Evolutionary conservation across 1,140 invertebrate genomes (phyloP).

Genomic region (Meloidogyne floridensis): DNA sequence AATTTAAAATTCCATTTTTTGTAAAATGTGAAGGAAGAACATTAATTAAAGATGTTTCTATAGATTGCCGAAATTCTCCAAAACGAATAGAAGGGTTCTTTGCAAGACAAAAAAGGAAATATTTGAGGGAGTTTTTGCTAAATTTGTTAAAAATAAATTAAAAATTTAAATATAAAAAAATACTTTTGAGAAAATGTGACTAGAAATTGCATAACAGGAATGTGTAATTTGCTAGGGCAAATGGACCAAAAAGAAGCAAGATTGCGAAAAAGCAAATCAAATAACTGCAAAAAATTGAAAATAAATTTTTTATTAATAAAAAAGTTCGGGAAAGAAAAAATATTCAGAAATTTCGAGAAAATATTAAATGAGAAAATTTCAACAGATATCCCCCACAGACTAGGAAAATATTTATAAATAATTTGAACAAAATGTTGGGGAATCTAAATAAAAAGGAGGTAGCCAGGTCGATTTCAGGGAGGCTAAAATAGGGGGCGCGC

Average conservation of each 20-base stretch:
- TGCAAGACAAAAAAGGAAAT: neutral
- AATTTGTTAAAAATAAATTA: neutral
- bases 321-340: no score
- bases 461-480: no score
- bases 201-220: constrained; percentile 13
- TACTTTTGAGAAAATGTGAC: constrained; percentile 8
- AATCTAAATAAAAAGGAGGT: no score
- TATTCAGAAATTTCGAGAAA: no score
- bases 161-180: neutral
- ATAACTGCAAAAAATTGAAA: constrained; percentile 1
- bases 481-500: no score
- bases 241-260: constrained; percentile 13
- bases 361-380: no score
- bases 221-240: neutral
- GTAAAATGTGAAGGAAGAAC: neutral
- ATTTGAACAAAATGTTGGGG: no score
- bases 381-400: no score
- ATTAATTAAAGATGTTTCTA: neutral
- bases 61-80: constrained; percentile 15
- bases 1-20: neutral
- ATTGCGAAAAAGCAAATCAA: constrained; percentile 16
- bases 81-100: neutral
- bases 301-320: no score
- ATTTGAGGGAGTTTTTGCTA: neutral
- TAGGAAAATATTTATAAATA: no score